Base-by-base conservation (phyloP, 2,888 invertebrate genomes). In the Macaria notata region DNA sequence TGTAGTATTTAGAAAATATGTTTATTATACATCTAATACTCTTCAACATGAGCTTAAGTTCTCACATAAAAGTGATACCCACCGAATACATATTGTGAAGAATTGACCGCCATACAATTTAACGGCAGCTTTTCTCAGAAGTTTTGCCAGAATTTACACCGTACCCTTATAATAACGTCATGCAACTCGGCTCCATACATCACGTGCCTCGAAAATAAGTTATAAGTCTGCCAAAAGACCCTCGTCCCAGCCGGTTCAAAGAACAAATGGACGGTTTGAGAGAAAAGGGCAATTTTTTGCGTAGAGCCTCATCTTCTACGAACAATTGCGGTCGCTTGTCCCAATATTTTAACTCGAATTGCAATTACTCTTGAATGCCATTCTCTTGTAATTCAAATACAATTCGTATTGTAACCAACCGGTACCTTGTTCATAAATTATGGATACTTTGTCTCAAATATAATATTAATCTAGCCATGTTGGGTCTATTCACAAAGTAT, bases 211-310 rank as follows among this genome's bases (percentile, higher is more conserved):
- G 71, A 77, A 77, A 82, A 79, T 83, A 82, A 81, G 76, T 78
- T 76, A 76, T 82, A 79, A 78, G 75, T 71, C 73, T 72, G 68
- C 74, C 67, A 73, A 73, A 72, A 75, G 77, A 78, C 78, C 78
- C 79, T 78, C 77, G 71, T 78, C 71, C 68, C 74, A 63, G 65
- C 68, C 68, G 69, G 73, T 76, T 73, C 69, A 65, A 68, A 65
- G 75, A 79, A 82, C 79, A 83, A 84, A 83, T 79, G 75, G 72
- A 70, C 64, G 69, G 70, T 77, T 77, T 67, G 69, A 73, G 72
- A 76, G 73, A 77, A 81, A 76, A 72, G 71, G 79, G 70, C 75
- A 54, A 75, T 74, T 83, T 84, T 82, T 84, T 82, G 76, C 75
- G 73, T 72, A 69, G 71, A 69, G 75, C 76, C 69, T 76, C 71